phyloP scores from a whole-genome alignment of 2,888 invertebrate species.

The Phalera bucephala region DNA sequence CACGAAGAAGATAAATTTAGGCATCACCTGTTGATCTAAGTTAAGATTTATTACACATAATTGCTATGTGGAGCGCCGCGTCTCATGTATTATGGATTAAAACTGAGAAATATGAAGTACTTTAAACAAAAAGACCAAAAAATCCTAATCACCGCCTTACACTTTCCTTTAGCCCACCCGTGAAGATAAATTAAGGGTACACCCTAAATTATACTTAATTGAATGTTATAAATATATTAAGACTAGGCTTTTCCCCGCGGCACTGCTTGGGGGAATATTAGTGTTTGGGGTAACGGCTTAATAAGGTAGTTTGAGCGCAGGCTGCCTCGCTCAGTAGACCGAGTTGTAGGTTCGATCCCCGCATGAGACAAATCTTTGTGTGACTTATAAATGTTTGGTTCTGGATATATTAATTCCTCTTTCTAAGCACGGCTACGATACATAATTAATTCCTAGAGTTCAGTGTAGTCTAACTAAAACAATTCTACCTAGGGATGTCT shows the following conservation, averaged over 20 bases:
- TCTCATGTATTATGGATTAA: conserved; percentile 79
- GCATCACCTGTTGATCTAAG: conserved; percentile 70
- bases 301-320: no score
- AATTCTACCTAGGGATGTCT: no score
- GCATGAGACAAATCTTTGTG: no score
- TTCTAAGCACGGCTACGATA: no score
- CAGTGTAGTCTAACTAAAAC: no score
- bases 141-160: conserved; percentile 73
- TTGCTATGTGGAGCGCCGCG: conserved; percentile 66
- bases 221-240: conserved; percentile 71
- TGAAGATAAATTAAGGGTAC: conserved; percentile 78
- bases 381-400: no score
- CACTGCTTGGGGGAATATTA: no score
- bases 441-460: no score
- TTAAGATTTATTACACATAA: conserved; percentile 78
- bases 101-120: conserved; percentile 64
- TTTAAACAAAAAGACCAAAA: conserved; percentile 74
- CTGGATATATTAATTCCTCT: no score
- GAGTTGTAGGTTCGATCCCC: no score
- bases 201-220: conserved; percentile 81
- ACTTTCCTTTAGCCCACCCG: conserved; percentile 74
- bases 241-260: conserved; percentile 81
- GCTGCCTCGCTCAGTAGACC: no score
- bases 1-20: conserved; percentile 49
- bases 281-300: no score